Evolutionary conservation across 2,113 vertebrate genomes (phyloP), one percentile per base, ranked within the genome.

Genomic region (Apodemus speciosus): DNA sequence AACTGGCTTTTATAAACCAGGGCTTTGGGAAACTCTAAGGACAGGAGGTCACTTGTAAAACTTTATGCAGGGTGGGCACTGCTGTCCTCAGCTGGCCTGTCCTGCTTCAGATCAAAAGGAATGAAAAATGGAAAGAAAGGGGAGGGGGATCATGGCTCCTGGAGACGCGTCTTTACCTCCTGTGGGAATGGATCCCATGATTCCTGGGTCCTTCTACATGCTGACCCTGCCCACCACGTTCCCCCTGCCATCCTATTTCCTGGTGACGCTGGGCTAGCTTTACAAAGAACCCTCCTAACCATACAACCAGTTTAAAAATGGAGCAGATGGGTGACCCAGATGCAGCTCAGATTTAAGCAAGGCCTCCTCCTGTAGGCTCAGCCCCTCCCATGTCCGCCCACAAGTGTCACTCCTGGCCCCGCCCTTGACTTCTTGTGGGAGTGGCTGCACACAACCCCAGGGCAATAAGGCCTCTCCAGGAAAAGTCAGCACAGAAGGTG

Each of bases 221-320:
- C n/a, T 21, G 25, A 23, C 56, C 51, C 2, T 25, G 40, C 83
- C 53, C n/a, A 15, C 72, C 9, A 94, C 66, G 32, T 69, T 64
- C 69, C 64, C 11, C 38, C 49, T 66, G 58, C 64, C 88, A 89
- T 58, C 69, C 13, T 85, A 64, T 27, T 88, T 95, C 91, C 95
- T 71, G 51, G 16, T 30, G 86, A 90, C 53, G 43, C 79, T 46
- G 25, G 71, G 40, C 77, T 56, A 58, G 62, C 72, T 90, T 94
- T 93, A 75, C 85, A 43, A 95, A 92, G 58, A 38, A 66, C 27
- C 85, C 81, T 80, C 88, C 69, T 85, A 85, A 96, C 95, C 68
- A 9, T 62, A 94, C n/a, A 81, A 51, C 35, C 51, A 85, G 88
- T 58, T 71, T 85, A 64, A 85, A 89, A 66, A 58, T 51, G 21